Base-by-base conservation (phyloP, 2,888 invertebrate species). In the Apodemia duryi region DNA sequence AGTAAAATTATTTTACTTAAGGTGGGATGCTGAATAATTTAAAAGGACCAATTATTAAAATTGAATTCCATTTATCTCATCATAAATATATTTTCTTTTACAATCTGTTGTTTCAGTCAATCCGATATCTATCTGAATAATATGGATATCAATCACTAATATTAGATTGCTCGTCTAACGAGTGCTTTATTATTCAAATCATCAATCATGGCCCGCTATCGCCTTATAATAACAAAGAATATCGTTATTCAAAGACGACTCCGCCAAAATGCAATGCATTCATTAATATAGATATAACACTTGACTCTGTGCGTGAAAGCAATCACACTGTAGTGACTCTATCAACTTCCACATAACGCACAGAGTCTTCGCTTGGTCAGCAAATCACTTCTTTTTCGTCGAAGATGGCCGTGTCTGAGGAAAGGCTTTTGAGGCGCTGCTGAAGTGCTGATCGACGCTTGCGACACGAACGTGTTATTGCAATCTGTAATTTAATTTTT, bases 361-460 rank as follows among this genome's bases (percentile, higher is more conserved):
- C 97, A 95, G 97, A 97, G 96, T 96, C 96, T 94, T 97, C 97
- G 95, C 95, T 96, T 94, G 96, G 97, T 97, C 97, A 97, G 97
- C 97, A 97, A 94, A 97, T 96, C 92, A 97, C 96, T 87, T 96
- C 97, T 86, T 97, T 97, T 77, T 96, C 96, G 77, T 96, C 96
- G 77, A 96, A 94, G 70, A 96, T 96, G 71, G 96, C 96, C 72
- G 96, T 96, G 86, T 97, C 97, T 41, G 95, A 95, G 67, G 96
- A 96, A 64, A 96, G 92, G 73, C 96, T 96, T 82, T 96, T 96
- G 69, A 96, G 93, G 6, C 96, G 93, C 73, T 96, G 96, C 82
- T 96, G 96, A 43, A 96, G 92, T 66, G 96, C 95, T 13, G 96
- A 96, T 21, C 96, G 94, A 63, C 95, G 95, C 68, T 95, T 92